Evolutionary conservation across 2,113 vertebrate genomes (phyloP).

Genomic region (Thermophis baileyi): DNA sequence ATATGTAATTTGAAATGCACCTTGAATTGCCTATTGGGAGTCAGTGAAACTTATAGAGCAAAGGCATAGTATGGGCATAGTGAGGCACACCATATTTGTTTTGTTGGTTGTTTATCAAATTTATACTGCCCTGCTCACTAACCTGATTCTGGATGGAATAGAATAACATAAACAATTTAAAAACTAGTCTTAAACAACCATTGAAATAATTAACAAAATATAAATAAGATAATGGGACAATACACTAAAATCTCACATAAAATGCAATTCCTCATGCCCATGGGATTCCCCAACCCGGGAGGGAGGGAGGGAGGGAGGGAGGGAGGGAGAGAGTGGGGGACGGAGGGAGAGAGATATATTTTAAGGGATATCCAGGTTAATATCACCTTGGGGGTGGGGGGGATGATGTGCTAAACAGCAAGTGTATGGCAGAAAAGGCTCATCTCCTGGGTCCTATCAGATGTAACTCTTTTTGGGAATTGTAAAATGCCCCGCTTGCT

Average conservation of each 20-base stretch:
- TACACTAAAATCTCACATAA: background rate
- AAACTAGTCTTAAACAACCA: background rate
- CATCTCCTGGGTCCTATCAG: background rate
- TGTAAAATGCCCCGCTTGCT: background rate
- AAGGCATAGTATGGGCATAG: background rate
- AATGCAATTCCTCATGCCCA: background rate
- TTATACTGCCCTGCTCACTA: background rate
- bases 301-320: too few species aligned
- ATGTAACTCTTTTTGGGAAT: background rate
- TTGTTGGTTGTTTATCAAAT: background rate
- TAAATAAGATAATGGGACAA: background rate
- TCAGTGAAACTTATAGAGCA: background rate
- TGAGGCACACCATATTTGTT: background rate
- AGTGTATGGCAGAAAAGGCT: background rate
- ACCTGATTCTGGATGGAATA: background rate
- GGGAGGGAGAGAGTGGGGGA: fast-evolving
- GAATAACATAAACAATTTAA: background rate
- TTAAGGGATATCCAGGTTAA: background rate
- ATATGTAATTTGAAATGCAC: background rate
- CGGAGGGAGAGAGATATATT: too few species aligned
- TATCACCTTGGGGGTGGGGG: background rate
- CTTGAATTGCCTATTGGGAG: background rate
- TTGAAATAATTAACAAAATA: background rate
- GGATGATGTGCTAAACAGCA: background rate
- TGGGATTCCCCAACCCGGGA: too few species aligned